These are phyloP conservation scores for Holocentrus rufus DNA, from an alignment of 2,797 vertebrate species.

Conservation along the genomic window DNA sequence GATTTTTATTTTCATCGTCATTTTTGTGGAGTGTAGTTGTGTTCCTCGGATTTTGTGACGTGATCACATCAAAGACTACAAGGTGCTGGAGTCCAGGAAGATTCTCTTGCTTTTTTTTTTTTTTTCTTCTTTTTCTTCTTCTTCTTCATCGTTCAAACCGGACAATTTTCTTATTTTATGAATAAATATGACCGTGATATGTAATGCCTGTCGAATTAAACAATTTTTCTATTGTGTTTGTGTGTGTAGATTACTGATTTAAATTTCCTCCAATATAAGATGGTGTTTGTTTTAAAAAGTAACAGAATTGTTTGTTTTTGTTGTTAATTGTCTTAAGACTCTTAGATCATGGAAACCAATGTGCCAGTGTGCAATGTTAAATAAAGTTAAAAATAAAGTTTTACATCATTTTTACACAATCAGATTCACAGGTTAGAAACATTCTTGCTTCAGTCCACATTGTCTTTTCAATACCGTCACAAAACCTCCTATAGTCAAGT, in stretches of 20 bases:
- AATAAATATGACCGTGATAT: slow-evolving; percentile 24
- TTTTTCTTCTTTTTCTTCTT: no score
- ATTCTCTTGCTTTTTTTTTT: slow-evolving; percentile 15
- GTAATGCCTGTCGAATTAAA: slow-evolving; percentile 24
- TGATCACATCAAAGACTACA: slow-evolving; percentile 34
- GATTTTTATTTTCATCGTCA: slow-evolving; percentile 48
- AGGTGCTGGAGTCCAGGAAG: slow-evolving; percentile 17
- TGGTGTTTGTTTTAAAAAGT: no score
- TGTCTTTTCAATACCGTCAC: no score
- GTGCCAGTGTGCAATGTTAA: not conserved
- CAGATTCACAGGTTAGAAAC: no score
- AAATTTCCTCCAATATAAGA: not conserved
- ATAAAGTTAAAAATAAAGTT: no score
- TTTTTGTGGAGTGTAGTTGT: not conserved
- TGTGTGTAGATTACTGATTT: slow-evolving; percentile 14
- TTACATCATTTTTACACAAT: slow-evolving; percentile 52
- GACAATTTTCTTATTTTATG: slow-evolving; percentile 32
- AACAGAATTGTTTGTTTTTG: not conserved
- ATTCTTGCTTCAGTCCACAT: no score
- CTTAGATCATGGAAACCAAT: slow-evolving; percentile 19
- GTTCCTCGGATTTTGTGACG: slow-evolving; percentile 25
- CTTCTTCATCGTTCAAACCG: slow-evolving; percentile 14
- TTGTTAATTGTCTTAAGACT: slow-evolving; percentile 13
- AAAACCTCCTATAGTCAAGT: no score
- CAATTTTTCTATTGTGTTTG: slow-evolving; percentile 5